These are phyloP conservation scores for Synergus laeviventris DNA, from an alignment of 2,888 invertebrate genomes.

Conservation along the genomic window DNA sequence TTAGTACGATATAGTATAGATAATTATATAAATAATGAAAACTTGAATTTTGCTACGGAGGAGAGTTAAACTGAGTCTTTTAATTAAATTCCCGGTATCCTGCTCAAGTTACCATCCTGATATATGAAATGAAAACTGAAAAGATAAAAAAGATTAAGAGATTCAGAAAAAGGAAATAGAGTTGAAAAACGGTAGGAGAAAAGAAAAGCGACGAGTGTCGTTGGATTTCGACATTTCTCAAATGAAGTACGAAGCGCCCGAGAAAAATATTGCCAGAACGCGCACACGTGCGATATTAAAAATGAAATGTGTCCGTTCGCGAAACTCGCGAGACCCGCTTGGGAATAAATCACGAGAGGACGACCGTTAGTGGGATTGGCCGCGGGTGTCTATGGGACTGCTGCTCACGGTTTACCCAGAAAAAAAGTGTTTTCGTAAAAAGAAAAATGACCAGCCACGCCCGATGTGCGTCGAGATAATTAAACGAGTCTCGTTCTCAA, in stretches of 20 bases:
- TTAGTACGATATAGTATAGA: too few relatives aligned
- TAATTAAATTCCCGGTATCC: too few relatives aligned
- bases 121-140: background rate
- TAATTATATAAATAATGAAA: too few relatives aligned
- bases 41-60: too few relatives aligned
- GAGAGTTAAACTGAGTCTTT: too few relatives aligned
- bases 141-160: background rate
- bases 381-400: conserved; percentile 41
- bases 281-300: conserved; percentile 50
- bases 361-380: conserved; percentile 48
- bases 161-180: conserved; percentile 35
- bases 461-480: conserved; percentile 19
- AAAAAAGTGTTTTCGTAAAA: conserved; percentile 41
- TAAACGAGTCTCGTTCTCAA: conserved; percentile 13
- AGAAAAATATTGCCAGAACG: conserved; percentile 34
- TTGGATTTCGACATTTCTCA: conserved; percentile 22
- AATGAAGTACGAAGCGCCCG: conserved; percentile 32
- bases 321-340: conserved; percentile 45
- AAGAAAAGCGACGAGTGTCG: conserved; percentile 16
- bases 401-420: conserved; percentile 30
- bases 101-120: too few relatives aligned
- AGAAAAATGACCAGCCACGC: conserved; percentile 52
- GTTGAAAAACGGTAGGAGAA: background rate
- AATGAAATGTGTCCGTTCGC: conserved; percentile 51
- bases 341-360: conserved; percentile 53